A percentile compares a stretch with the other conserved stretches of the same genome.
Conservation (phyloP, 2,113 vertebrate species). For the Butastur rufipennis region DNA sequence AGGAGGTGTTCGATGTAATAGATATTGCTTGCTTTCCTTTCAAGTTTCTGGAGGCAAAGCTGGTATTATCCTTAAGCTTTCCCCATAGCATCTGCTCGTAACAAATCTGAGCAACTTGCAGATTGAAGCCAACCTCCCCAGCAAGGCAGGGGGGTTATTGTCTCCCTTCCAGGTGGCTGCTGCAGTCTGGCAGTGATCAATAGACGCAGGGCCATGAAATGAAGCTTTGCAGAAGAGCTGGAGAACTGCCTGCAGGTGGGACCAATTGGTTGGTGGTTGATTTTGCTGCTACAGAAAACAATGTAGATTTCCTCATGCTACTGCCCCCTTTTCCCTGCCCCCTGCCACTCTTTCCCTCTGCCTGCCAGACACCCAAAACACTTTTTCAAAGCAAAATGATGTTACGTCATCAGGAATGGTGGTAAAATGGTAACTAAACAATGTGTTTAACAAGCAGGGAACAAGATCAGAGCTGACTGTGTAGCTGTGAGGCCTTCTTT, state of each 20-base stretch:
- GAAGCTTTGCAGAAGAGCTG: background rate
- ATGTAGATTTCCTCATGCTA: background rate
- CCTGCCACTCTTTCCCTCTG: rapidly evolving
- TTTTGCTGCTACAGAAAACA: background rate
- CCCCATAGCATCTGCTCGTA: background rate
- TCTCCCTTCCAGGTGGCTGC: background rate
- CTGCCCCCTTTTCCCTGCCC: background rate
- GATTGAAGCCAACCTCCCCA: background rate
- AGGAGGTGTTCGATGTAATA: background rate
- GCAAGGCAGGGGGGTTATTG: background rate
- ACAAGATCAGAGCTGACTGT: background rate
- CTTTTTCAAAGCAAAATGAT: constrained; percentile 11
- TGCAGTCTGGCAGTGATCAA: background rate
- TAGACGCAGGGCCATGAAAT: background rate
- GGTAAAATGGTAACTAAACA: background rate
- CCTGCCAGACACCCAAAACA: background rate
- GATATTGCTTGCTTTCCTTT: background rate
- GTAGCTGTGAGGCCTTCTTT: background rate
- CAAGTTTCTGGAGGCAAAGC: background rate
- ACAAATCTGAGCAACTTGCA: background rate
- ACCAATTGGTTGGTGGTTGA: background rate
- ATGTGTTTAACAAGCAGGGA: background rate
- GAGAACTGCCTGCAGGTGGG: background rate
- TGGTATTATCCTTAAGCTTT: background rate
- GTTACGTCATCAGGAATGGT: background rate